Percentiles rank a stretch among this genome's conserved stretches.
These are phyloP conservation scores for Lota lota DNA, from an alignment of 2,113 vertebrate genomes.

Conservation along the genomic window DNA sequence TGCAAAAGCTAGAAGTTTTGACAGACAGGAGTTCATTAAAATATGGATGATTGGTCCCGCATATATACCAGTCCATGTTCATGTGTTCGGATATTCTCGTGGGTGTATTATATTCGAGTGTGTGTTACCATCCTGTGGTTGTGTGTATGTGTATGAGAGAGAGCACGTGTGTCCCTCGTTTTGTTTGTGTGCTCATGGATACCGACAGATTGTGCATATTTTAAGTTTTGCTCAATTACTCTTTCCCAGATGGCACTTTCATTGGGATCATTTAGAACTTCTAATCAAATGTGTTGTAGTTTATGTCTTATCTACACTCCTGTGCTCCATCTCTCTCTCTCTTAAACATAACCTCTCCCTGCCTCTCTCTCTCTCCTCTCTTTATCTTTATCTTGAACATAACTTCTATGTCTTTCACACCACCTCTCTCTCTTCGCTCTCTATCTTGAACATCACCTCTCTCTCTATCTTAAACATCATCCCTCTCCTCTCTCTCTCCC, in stretches of 20 bases:
- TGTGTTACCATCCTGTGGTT: background rate
- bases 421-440: background rate
- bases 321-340: background rate
- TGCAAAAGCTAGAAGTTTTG: slow-evolving; percentile 5
- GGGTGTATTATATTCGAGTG: no score
- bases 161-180: background rate
- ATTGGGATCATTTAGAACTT: slow-evolving; percentile 26
- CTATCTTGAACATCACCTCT: background rate
- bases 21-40: background rate
- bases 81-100: no score
- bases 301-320: background rate
- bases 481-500: background rate
- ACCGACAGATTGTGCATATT: background rate
- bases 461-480: background rate
- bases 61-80: background rate
- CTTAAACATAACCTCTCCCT: no score
- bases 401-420: background rate
- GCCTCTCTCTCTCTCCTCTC: background rate
- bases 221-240: background rate
- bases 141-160: background rate
- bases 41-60: background rate
- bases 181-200: background rate
- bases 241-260: slow-evolving; percentile 7
- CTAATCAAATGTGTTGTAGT: slow-evolving; percentile 1
- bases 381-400: background rate